Evolutionary conservation across 2,888 invertebrate species (phyloP), one percentile per base, ranked within the genome.

Genomic region (Caenorhabditis afra): DNA sequence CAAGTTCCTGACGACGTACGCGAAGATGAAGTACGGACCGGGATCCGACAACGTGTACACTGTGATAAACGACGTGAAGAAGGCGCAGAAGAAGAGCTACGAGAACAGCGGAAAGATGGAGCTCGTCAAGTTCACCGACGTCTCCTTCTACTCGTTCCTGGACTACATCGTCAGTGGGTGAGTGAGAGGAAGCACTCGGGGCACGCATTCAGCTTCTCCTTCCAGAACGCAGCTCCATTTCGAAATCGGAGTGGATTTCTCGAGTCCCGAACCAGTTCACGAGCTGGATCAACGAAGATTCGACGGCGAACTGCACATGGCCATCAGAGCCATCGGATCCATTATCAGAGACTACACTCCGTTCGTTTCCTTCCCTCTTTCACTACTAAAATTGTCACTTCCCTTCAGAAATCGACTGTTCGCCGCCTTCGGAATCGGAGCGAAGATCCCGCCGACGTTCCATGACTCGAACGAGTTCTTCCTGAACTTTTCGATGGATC

Each of bases 381-480:
- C n/a, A n/a, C n/a, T n/a, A n/a, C 14, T 29, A 12, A 18, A 14
- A n/a, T 39, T 16, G 2, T 1, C 35, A 3, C 4, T 7, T 39
- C 7, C 64, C 78, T 85, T 49, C 66, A 87, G 87, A 45, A 81
- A 87, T 58, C 87, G 85, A 22, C 80, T 87, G 0, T 89, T 87
- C 55, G 83, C 88, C 11, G 89, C 88, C 0, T 89, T 89, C 44
- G 89, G 89, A 37, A 84, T 89, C 22, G 89, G 87, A 14, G 89
- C 89, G 1, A 87, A 88, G 65, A 85, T 89, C n/a, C 89, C 89
- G 3, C 89, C 89, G 18, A 84, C 86, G 8, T 89, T 83, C 62
- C 83, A 88, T 22, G 89, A 89, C 57, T 87, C 87, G 14, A 84
- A 89, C 57, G 89, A 89, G 71, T 89, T 89, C 65, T 88, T 87